Evolutionary conservation across 2,113 vertebrate species (phyloP), one percentile per base, ranked within the genome.

Genomic region (Rhinoptilus africanus): DNA sequence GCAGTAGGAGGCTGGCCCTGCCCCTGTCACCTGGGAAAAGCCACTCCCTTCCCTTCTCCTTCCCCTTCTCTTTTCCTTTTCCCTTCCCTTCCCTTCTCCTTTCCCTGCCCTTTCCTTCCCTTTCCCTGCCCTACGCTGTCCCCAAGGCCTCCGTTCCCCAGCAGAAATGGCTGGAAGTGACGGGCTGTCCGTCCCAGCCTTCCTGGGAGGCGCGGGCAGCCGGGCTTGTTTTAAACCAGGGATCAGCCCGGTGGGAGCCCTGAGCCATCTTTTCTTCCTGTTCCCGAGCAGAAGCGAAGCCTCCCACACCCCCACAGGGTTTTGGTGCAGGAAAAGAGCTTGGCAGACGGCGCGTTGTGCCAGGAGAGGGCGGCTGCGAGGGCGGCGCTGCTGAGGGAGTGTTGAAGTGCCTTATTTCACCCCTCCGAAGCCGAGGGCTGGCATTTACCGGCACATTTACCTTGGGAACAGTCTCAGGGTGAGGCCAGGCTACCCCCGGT

Each of bases 381-480:
- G 4, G 4, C 2, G 2, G 8, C 12, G 64, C 57, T 47, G 59
- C 67, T 35, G 3, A 14, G 47, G 12, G 14, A 20, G 1, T 11
- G 4, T 27, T 17, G 3, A 8, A 22, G 63, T 5, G n/a, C 62
- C 14, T 82, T 7, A 6, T 28, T 45, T n/a, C 43, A 14, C 8
- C 41, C 21, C 27, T 54, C 48, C 24, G 19, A 4, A 64, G 57
- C 66, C 83, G 7, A 6, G 0, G 0, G 39, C 35, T 0, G 1
- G 59, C 26, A 19, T 23, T 23, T 20, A 3, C 35, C 37, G 5
- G 14, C 34, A 2, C 1, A 0, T n/a, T n/a, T 4, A 5, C 51
- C 56, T 17, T 24, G 22, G 19, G 3, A 2, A 4, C 1, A n/a
- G 19, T 19, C 64, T 43, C 21, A 0, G 66, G 2, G 12, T 12